Percentiles rank a stretch among this genome's conserved stretches.
These are phyloP conservation scores for Scylla paramamosain DNA, from an alignment of 1,140 invertebrate species.

Conservation along the genomic window DNA sequence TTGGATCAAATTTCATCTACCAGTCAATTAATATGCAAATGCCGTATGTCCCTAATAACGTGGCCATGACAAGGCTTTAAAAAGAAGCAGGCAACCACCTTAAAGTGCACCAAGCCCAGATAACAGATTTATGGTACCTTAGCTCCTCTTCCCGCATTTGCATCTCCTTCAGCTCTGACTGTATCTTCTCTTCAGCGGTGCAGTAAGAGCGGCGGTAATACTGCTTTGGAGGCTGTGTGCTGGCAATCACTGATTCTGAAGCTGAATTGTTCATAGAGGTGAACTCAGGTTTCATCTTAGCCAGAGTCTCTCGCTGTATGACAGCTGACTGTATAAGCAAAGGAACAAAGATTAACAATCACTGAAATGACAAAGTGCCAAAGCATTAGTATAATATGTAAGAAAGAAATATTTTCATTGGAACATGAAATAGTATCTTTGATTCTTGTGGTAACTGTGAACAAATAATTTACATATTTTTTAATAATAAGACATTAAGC, in stretches of 20 bases:
- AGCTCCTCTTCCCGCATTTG: slow-evolving; percentile 87
- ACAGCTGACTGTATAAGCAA: slow-evolving; percentile 44
- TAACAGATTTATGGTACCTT: slow-evolving; percentile 83
- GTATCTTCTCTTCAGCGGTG: slow-evolving; percentile 87
- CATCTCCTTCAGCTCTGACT: slow-evolving; percentile 88
- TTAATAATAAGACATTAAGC: no score
- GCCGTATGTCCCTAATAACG: no score
- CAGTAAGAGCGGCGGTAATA: slow-evolving; percentile 60
- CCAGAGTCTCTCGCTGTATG: slow-evolving; percentile 52
- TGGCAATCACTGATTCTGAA: not conserved
- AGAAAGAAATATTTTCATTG: no score
- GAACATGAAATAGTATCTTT: no score
- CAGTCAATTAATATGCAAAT: no score
- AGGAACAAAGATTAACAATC: not conserved
- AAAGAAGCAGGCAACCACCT: no score
- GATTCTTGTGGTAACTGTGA: no score
- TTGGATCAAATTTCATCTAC: not conserved
- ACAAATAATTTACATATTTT: no score
- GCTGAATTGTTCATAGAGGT: not conserved
- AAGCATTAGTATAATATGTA: no score
- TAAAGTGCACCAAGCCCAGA: no score
- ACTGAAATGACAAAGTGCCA: no score
- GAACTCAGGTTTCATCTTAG: slow-evolving; percentile 50
- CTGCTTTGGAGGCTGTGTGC: slow-evolving; percentile 22
- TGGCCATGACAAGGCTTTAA: no score